A percentile compares a stretch with the other conserved stretches of the same genome.
phyloP scores from a whole-genome alignment of 2,888 invertebrate species.

The Nomada flava region DNA sequence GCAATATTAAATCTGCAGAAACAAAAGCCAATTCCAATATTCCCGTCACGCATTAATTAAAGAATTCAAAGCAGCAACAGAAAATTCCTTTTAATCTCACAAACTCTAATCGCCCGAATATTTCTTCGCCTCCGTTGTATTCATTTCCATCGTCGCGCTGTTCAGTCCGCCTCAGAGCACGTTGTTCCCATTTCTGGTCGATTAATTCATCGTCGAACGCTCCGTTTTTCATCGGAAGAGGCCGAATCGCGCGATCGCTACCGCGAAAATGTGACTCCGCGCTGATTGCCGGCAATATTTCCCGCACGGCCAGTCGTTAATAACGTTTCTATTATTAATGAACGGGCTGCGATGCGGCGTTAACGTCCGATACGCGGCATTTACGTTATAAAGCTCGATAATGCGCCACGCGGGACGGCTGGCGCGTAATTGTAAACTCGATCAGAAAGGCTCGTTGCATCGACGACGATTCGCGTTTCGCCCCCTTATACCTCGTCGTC shows the following conservation, averaged over 20 bases:
- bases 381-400: conserved; percentile 60
- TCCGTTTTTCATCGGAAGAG: conserved; percentile 1
- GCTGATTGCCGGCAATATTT: conserved; percentile 66
- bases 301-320: conserved; percentile 67
- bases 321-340: conserved; percentile 74
- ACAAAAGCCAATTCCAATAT: too few species aligned
- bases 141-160: not conserved
- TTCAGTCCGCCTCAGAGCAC: not conserved
- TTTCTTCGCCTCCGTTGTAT: too few species aligned
- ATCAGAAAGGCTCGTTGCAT: conserved; percentile 58
- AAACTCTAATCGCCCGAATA: too few species aligned
- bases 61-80: too few species aligned
- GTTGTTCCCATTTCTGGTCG: conserved; percentile 1
- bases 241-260: not conserved
- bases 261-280: conserved; percentile 45
- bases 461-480: conserved; percentile 40
- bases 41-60: too few species aligned
- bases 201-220: not conserved
- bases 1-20: too few species aligned
- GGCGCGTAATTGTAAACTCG: conserved; percentile 68
- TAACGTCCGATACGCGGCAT: conserved; percentile 59
- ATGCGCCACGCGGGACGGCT: conserved; percentile 58
- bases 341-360: conserved; percentile 60
- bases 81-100: too few species aligned
- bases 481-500: conserved; percentile 18